phyloP scores from a whole-genome alignment of 2,888 invertebrate genomes.

The Ctenicera cuprea region DNA sequence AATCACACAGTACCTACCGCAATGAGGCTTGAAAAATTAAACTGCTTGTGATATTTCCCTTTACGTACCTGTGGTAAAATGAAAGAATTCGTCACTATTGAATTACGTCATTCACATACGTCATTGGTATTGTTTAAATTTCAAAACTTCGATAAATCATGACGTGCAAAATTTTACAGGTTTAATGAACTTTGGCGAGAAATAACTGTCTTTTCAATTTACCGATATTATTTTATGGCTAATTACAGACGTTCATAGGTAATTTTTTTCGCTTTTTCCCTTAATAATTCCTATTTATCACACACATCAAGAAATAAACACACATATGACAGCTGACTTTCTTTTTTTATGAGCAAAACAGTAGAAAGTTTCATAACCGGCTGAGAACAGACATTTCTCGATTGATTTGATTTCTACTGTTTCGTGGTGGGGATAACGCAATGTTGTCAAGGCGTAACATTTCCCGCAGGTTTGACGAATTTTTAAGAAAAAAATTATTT shows the following conservation, averaged over 20 bases:
- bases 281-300: background rate
- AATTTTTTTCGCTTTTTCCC: background rate
- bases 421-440: constrained; percentile 6
- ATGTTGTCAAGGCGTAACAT: background rate
- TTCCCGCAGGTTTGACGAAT: too few species aligned
- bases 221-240: constrained; percentile 2
- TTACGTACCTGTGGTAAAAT: constrained; percentile 43
- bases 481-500: too few species aligned
- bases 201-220: constrained; percentile 24
- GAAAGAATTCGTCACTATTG: constrained; percentile 43
- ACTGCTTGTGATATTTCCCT: constrained; percentile 12
- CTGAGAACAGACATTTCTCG: constrained; percentile 29
- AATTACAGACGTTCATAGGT: background rate
- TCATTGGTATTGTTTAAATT: constrained; percentile 50
- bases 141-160: constrained; percentile 43
- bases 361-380: constrained; percentile 36
- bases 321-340: constrained; percentile 32
- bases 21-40: background rate
- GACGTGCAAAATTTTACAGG: constrained; percentile 39
- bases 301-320: constrained; percentile 13
- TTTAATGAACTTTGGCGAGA: constrained; percentile 42
- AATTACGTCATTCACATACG: constrained; percentile 52
- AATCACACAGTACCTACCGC: background rate
- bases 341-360: constrained; percentile 17
- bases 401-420: constrained; percentile 28